Percentiles rank a stretch among this genome's conserved stretches.
phyloP scores from a whole-genome alignment of 1,140 invertebrate species.

The Drosophila nigromelanica region DNA sequence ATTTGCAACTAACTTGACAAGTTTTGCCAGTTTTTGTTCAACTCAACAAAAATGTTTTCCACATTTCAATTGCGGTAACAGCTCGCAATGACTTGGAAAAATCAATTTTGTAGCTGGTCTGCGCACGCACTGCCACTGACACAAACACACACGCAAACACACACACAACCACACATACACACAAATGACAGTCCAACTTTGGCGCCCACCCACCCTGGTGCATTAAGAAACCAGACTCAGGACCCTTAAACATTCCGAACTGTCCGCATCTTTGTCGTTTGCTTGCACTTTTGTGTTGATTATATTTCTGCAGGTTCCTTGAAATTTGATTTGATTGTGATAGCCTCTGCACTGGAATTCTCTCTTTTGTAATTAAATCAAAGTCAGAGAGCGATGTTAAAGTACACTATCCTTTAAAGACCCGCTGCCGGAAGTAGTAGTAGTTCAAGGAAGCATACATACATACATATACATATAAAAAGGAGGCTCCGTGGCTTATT shows the following conservation, averaged over 20 bases:
- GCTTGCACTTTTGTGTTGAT: slow-evolving; percentile 47
- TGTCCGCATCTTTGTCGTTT: slow-evolving; percentile 31
- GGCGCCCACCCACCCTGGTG: slow-evolving; percentile 68
- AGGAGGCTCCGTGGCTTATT: background rate
- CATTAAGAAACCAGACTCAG: slow-evolving; percentile 30
- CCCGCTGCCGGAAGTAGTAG: background rate
- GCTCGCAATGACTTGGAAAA: slow-evolving; percentile 68
- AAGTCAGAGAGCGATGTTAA: background rate
- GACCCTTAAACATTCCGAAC: slow-evolving; percentile 37
- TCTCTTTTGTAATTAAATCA: background rate
- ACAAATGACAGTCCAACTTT: slow-evolving; percentile 18
- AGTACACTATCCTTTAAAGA: background rate
- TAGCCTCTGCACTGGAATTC: background rate
- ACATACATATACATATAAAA: background rate
- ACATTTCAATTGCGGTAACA: slow-evolving; percentile 51
- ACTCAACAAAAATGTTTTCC: slow-evolving; percentile 22
- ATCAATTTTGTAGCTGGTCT: slow-evolving; percentile 75
- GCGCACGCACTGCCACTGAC: slow-evolving; percentile 54
- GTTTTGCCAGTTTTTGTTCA: slow-evolving; percentile 20
- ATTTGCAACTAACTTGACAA: slow-evolving; percentile 2
- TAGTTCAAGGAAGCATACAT: background rate
- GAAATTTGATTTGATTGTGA: slow-evolving; percentile 4
- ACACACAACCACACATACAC: slow-evolving; percentile 1
- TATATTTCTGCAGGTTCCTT: slow-evolving; percentile 1
- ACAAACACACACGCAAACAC: slow-evolving; percentile 4